phyloP scores from a whole-genome alignment of 2,888 invertebrate species.

The Drosophila prolongata region DNA sequence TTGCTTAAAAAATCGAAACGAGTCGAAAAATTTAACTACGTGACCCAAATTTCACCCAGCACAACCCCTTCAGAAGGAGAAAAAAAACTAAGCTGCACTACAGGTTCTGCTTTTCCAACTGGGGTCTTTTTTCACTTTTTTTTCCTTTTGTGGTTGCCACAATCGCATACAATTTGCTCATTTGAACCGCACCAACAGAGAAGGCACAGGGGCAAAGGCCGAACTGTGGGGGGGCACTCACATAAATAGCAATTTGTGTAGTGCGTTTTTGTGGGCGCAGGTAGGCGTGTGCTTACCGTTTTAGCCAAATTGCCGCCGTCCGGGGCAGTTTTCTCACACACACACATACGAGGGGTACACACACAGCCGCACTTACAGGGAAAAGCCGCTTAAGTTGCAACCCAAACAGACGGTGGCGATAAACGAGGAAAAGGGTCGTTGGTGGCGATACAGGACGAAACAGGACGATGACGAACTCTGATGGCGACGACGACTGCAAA shows the following conservation, averaged over 20 bases:
- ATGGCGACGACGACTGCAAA: slow-evolving; percentile 54
- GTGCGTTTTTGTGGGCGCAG: slow-evolving; percentile 72
- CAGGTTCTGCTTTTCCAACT: slow-evolving; percentile 17
- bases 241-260: slow-evolving; percentile 79
- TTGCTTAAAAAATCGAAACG: slow-evolving; percentile 47
- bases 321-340: slow-evolving; percentile 49
- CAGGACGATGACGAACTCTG: slow-evolving; percentile 26
- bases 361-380: slow-evolving; percentile 40
- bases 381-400: slow-evolving; percentile 76
- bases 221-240: slow-evolving; percentile 49
- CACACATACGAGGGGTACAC: slow-evolving; percentile 35
- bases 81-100: slow-evolving; percentile 36
- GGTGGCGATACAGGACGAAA: slow-evolving; percentile 17
- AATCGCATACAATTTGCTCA: slow-evolving; percentile 80
- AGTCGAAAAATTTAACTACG: slow-evolving; percentile 54
- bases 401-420: slow-evolving; percentile 33
- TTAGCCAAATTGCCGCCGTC: slow-evolving; percentile 77
- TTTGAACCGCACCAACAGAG: slow-evolving; percentile 65
- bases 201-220: slow-evolving; percentile 3
- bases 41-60: slow-evolving; percentile 69
- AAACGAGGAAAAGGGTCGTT: slow-evolving; percentile 6
- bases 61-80: slow-evolving; percentile 22
- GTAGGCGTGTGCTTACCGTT: slow-evolving; percentile 75
- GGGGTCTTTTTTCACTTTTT: slow-evolving; percentile 17
- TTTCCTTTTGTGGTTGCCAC: slow-evolving; percentile 54